A percentile compares a stretch with the other conserved stretches of the same genome.
phyloP scores from a whole-genome alignment of 2,888 invertebrate species.

The Abrostola tripartita region DNA sequence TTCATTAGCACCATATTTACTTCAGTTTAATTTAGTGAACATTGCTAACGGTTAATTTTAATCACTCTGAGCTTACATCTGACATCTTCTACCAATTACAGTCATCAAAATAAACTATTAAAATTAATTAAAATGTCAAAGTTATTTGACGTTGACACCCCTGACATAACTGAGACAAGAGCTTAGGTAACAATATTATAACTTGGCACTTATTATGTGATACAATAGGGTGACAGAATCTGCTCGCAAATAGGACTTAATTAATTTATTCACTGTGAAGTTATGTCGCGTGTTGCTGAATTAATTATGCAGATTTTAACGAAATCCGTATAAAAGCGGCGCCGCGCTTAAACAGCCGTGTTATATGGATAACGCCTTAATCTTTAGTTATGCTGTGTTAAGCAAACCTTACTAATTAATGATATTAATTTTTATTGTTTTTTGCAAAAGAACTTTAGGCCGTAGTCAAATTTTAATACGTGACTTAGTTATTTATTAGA shows the following conservation, averaged over 20 bases:
- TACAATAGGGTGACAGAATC: conserved; percentile 66
- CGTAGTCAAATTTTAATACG: conserved; percentile 21
- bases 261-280: conserved; percentile 80
- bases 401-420: conserved; percentile 42
- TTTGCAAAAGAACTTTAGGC: conserved; percentile 35
- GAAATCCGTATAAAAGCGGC: conserved; percentile 63
- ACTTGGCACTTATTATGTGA: conserved; percentile 61
- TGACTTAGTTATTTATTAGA: conserved; percentile 28
- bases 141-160: conserved; percentile 21
- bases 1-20: conserved; percentile 9
- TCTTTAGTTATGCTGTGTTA: conserved; percentile 45
- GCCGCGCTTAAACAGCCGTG: conserved; percentile 51
- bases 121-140: conserved; percentile 35
- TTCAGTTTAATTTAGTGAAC: conserved; percentile 14
- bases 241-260: conserved; percentile 75
- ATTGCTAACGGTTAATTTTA: conserved; percentile 9
- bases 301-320: conserved; percentile 78
- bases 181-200: conserved; percentile 57
- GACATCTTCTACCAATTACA: conserved; percentile 9
- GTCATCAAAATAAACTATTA: conserved; percentile 35
- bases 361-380: conserved; percentile 53
- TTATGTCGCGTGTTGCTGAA: conserved; percentile 80
- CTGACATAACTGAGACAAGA: conserved; percentile 45
- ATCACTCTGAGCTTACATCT: conserved; percentile 7
- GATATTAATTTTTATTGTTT: conserved; percentile 42